Evolutionary conservation across 2,113 vertebrate genomes (phyloP), one percentile per base, ranked within the genome.

Genomic region (Zosterops japonicus): DNA sequence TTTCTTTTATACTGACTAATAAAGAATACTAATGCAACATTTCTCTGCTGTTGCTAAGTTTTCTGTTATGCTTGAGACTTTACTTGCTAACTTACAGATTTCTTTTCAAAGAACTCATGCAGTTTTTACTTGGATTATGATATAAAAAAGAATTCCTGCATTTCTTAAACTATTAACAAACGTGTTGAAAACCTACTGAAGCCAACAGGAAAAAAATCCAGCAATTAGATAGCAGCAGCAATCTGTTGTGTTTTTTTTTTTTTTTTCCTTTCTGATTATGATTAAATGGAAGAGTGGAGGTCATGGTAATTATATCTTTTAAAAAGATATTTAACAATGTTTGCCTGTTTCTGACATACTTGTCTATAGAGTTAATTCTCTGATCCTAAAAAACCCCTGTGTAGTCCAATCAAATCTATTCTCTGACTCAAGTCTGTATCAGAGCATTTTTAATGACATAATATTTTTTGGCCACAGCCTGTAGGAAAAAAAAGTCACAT

Each of bases 161-260:
- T 88, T 94, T 95, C 35, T 88, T 69, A 89, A 90, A 77, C 42
- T 74, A 55, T 78, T 86, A 74, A 74, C 20, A 76, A 77, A 77
- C 19, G 14, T 84, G 21, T 67, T 36, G 35, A 80, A 96, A 83
- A 80, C 18, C 23, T 61, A 52, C 27, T 52, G 79, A 87, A 88
- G 19, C 29, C 68, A 95, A 55, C 25, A 90, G 84, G 44, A 93
- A 88, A 87, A 77, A 29, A 91, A 65, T 39, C 18, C 46, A 85
- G 50, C 53, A 83, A 74, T 91, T 87, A 82, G 49, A 61, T 20
- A 89, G 53, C 53, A 87, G n/a, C 44, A 65, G 24, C 10, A 77
- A 57, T 29, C 24, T 41, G 12, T 13, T 29, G 5, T 19, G 5
- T 24, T n/a, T n/a, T 23, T 35, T 21, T n/a, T n/a, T n/a, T 23